Conservation (phyloP, 2,888 invertebrate genomes). For the Eubasilissa splendida region DNA sequence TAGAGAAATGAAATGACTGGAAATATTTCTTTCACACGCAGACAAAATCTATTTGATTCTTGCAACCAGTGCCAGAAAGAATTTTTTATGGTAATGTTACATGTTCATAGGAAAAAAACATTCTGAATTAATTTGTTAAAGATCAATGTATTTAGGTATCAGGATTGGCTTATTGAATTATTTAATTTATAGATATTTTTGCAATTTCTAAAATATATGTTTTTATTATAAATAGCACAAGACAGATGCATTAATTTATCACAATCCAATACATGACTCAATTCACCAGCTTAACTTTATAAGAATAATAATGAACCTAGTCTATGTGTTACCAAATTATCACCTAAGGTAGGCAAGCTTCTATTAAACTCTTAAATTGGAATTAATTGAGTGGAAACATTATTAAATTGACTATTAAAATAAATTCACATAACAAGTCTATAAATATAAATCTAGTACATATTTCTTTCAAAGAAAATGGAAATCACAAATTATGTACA, state of each 20-base stretch:
- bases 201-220: conserved; percentile 60
- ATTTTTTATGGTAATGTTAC: too few relatives aligned
- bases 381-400: conserved; percentile 31
- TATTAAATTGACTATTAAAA: conserved; percentile 26
- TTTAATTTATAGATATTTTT: conserved; percentile 34
- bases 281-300: conserved; percentile 41
- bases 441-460: conserved; percentile 19
- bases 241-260: conserved; percentile 62
- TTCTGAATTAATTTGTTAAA: not conserved
- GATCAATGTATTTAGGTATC: conserved; percentile 11
- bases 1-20: too few relatives aligned
- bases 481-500: conserved; percentile 5
- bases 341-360: conserved; percentile 31
- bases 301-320: conserved; percentile 9
- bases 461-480: conserved; percentile 20
- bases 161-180: conserved; percentile 8
- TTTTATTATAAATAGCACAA: conserved; percentile 60
- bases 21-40: too few relatives aligned
- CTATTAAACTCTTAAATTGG: conserved; percentile 31
- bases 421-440: conserved; percentile 34
- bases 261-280: conserved; percentile 58
- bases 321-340: conserved; percentile 6
- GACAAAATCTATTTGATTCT: too few relatives aligned
- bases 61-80: too few relatives aligned
- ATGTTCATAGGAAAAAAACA: too few relatives aligned